Percentiles rank a stretch among this genome's conserved stretches.
Conservation (phyloP, 2,797 vertebrate genomes). For the Echeneis naucrates region DNA sequence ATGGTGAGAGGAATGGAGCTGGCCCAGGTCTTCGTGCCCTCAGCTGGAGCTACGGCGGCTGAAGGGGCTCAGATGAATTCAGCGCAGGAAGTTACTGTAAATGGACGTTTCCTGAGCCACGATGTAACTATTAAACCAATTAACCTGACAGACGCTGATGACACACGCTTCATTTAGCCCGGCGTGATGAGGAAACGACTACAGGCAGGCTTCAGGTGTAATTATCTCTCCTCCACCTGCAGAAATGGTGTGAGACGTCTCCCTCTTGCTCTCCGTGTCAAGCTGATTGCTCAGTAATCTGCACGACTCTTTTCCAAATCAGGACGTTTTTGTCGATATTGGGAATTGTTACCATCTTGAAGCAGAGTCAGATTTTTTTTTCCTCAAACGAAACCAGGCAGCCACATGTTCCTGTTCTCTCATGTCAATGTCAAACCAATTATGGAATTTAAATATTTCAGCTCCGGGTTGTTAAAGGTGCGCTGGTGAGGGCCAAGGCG, state of each 20-base stretch:
- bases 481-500: not conserved
- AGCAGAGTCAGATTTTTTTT: constrained; percentile 2
- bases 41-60: constrained; percentile 3
- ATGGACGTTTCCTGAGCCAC: constrained; percentile 24
- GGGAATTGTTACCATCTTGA: constrained; percentile 38
- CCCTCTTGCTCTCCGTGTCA: not conserved
- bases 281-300: constrained; percentile 5
- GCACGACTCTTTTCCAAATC: constrained; percentile 3
- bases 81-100: constrained; percentile 3
- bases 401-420: constrained; percentile 34
- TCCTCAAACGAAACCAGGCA: constrained; percentile 33
- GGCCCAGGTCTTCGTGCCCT: too few relatives aligned
- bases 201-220: constrained; percentile 1
- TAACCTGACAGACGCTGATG: constrained; percentile 10
- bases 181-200: constrained; percentile 14
- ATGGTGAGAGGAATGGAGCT: too few relatives aligned
- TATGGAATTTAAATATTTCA: constrained; percentile 35
- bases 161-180: constrained; percentile 8
- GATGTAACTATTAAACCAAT: constrained; percentile 29
- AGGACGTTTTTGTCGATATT: not conserved
- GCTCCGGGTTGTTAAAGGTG: not conserved
- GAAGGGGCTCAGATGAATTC: not conserved
- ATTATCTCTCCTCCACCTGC: not conserved
- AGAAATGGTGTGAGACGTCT: not conserved
- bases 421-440: constrained; percentile 17